These are phyloP conservation scores for Siphlonurus alternatus DNA, from an alignment of 2,888 invertebrate genomes.

Conservation along the genomic window DNA sequence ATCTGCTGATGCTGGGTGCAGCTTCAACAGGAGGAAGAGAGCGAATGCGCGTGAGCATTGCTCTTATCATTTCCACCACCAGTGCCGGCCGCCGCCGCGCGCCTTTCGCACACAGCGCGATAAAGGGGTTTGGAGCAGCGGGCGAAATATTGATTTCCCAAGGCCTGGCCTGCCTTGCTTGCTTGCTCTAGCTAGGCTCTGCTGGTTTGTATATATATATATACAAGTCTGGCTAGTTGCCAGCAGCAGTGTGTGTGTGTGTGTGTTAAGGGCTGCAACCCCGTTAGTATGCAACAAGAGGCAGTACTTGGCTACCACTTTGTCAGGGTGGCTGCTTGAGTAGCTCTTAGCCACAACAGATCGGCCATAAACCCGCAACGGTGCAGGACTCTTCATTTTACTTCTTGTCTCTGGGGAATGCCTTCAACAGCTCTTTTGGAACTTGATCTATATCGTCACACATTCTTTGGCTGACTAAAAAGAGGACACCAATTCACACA, in stretches of 20 bases:
- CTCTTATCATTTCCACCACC: background rate
- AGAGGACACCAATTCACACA: background rate
- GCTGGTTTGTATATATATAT: background rate
- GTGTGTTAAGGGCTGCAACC: background rate
- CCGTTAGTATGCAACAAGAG: conserved; percentile 3
- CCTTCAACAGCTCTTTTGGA: background rate
- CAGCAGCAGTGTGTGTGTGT: background rate
- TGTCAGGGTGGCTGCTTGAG: background rate
- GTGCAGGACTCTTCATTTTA: background rate
- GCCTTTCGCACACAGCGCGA: background rate
- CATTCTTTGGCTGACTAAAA: background rate
- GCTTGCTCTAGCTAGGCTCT: background rate
- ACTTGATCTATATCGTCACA: background rate
- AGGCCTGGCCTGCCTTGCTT: background rate
- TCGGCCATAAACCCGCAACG: background rate
- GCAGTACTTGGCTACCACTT: background rate
- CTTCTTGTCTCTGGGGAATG: background rate
- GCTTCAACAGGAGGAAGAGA: no score
- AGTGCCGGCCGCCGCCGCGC: background rate
- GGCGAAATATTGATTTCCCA: background rate
- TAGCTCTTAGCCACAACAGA: background rate
- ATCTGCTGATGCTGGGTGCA: no score
- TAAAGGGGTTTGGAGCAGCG: background rate
- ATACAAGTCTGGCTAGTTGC: background rate
- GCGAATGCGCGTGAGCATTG: background rate